Conservation (phyloP, 2,888 invertebrate species). For the Agriotes lineatus region DNA sequence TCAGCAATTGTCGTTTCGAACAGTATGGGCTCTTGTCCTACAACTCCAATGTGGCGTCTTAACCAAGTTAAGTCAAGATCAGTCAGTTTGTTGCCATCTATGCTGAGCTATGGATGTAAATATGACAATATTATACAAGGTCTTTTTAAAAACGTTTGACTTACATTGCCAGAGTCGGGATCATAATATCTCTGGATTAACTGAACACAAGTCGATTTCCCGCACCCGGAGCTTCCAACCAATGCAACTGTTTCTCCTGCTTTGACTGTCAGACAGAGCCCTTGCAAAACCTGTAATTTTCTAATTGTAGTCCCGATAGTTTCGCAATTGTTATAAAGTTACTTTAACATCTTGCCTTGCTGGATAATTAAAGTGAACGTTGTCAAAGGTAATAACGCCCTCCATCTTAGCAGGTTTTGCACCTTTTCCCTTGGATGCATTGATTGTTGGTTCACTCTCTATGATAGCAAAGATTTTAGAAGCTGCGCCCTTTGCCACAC, state of each 20-base stretch:
- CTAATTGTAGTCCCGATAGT: no score
- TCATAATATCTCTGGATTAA: slow-evolving; percentile 82
- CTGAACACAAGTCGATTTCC: slow-evolving; percentile 83
- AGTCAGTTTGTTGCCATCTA: slow-evolving; percentile 78
- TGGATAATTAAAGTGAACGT: slow-evolving; percentile 86
- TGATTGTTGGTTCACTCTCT: slow-evolving; percentile 80
- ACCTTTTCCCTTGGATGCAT: slow-evolving; percentile 76
- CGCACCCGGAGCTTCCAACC: slow-evolving; percentile 81
- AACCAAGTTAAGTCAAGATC: slow-evolving; percentile 83
- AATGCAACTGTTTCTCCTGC: slow-evolving; percentile 83
- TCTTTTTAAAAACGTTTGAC: slow-evolving; percentile 47
- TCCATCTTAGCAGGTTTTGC: slow-evolving; percentile 69
- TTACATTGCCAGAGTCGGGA: slow-evolving; percentile 75
- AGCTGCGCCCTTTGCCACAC: slow-evolving; percentile 84
- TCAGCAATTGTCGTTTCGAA: slow-evolving; percentile 88
- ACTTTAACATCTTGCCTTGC: slow-evolving; percentile 81
- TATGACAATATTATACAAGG: no score
- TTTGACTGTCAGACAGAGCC: slow-evolving; percentile 75
- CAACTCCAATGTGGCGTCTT: slow-evolving; percentile 85
- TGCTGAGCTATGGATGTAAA: slow-evolving; percentile 67
- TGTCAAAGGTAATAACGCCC: slow-evolving; percentile 78
- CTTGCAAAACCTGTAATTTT: slow-evolving; percentile 72
- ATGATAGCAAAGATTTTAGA: slow-evolving; percentile 83
- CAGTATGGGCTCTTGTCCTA: slow-evolving; percentile 91
- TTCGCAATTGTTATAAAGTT: no score